Conservation (phyloP, 2,888 invertebrate species). For the Chymomyza procnemis region DNA sequence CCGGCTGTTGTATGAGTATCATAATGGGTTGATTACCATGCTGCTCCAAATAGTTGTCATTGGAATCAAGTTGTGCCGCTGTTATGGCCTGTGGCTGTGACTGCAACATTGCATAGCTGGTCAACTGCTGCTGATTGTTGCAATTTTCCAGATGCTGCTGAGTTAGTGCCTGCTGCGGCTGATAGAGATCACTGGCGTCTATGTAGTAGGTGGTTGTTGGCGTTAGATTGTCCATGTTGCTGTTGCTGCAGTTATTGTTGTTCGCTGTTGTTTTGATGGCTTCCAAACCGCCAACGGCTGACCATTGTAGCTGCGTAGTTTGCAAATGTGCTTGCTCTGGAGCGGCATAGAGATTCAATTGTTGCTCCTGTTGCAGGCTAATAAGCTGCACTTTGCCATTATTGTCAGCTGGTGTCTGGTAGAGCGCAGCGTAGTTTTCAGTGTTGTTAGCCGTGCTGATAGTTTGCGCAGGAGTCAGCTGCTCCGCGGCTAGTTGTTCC, state of each 20-base stretch:
- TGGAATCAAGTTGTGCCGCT: constrained; percentile 43
- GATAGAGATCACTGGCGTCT: constrained; percentile 63
- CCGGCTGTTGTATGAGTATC: constrained; percentile 62
- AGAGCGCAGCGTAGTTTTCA: background rate
- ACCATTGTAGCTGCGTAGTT: constrained; percentile 53
- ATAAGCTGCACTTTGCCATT: constrained; percentile 28
- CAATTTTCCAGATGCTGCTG: background rate
- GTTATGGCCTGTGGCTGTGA: constrained; percentile 11
- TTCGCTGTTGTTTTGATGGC: constrained; percentile 37
- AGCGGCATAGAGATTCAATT: background rate
- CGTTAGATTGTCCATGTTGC: background rate
- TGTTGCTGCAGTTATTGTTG: background rate
- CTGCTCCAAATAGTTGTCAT: constrained; percentile 63
- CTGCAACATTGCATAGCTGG: constrained; percentile 30
- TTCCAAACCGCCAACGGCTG: constrained; percentile 58
- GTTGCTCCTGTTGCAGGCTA: constrained; percentile 26
- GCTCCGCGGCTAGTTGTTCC: background rate
- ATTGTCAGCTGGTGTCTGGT: background rate
- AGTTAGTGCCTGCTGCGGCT: constrained; percentile 33
- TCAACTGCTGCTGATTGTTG: background rate
- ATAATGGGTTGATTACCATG: constrained; percentile 52
- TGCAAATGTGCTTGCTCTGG: constrained; percentile 22
- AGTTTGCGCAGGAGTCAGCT: background rate
- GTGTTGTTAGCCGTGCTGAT: background rate
- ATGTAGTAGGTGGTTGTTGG: constrained; percentile 65